These are phyloP conservation scores for Macrostomum lignano DNA, from an alignment of 1,140 invertebrate species.

Conservation along the genomic window DNA sequence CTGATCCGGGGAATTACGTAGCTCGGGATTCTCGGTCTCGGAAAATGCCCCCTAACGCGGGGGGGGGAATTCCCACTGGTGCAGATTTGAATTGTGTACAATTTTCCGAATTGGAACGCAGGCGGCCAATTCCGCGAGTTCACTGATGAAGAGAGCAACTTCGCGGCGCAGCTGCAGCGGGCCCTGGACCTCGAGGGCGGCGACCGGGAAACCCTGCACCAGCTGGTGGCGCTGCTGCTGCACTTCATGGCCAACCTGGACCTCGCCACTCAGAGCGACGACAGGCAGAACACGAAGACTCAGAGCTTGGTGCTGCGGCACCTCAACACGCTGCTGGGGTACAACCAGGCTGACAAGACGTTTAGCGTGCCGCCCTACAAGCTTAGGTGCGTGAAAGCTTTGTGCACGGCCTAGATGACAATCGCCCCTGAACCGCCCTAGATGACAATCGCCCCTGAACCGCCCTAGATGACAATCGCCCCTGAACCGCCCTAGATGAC, in stretches of 20 bases:
- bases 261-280: conserved; percentile 7
- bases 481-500: no score
- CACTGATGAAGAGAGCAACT: conserved; percentile 33
- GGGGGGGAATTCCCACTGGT: no score
- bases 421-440: no score
- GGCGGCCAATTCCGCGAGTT: no score
- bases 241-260: conserved; percentile 35
- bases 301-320: conserved; percentile 65
- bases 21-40: no score
- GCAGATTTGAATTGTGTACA: no score
- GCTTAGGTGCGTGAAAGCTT: conserved; percentile 36
- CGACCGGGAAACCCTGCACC: conserved; percentile 73
- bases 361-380: conserved; percentile 64
- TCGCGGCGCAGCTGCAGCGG: conserved; percentile 31
- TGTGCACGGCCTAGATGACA: no score
- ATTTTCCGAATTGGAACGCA: no score
- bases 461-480: no score
- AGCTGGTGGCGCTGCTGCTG: conserved; percentile 77
- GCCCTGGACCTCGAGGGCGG: conserved; percentile 71
- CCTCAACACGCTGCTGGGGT: conserved; percentile 66
- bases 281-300: conserved; percentile 4
- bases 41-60: no score
- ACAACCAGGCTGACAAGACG: conserved; percentile 51
- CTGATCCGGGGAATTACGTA: no score
- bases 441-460: no score